A percentile compares a stretch with the other conserved stretches of the same genome.
These are phyloP conservation scores for Chaetodon auriga DNA, from an alignment of 2,113 vertebrate genomes.

Conservation along the genomic window DNA sequence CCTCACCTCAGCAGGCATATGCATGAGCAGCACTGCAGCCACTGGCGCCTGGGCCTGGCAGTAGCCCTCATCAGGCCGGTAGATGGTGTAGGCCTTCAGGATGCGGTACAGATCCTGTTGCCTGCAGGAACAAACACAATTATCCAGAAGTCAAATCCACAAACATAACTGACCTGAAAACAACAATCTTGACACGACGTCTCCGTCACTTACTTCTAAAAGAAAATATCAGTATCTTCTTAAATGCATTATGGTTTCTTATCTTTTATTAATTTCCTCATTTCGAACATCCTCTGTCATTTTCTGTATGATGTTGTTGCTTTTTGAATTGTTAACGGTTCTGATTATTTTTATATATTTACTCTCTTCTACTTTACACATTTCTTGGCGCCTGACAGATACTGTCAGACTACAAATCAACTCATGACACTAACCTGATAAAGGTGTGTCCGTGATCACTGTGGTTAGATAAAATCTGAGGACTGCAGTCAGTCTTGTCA, in stretches of 20 bases:
- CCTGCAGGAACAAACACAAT: constrained; percentile 71
- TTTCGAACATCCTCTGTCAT: neutral
- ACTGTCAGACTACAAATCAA: neutral
- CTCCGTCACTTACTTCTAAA: neutral
- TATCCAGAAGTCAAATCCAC: neutral
- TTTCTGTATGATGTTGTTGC: neutral
- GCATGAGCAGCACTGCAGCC: constrained; percentile 93
- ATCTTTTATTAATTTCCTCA: neutral
- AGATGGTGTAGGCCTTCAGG: constrained; percentile 93
- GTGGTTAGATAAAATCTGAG: neutral
- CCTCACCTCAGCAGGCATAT: constrained; percentile 94
- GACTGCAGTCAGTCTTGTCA: neutral
- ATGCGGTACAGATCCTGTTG: constrained; percentile 93
- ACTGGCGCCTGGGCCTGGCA: constrained; percentile 95
- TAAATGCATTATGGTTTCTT: neutral
- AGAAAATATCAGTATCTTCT: neutral
- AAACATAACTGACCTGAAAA: neutral
- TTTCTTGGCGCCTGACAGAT: no score
- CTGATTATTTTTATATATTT: neutral
- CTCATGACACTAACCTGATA: neutral
- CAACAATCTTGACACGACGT: neutral
- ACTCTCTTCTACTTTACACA: neutral
- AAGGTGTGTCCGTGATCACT: neutral
- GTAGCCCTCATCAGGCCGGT: constrained; percentile 92
- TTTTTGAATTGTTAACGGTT: no score